Conservation (phyloP, 2,113 vertebrate genomes). For the Suricata suricatta region DNA sequence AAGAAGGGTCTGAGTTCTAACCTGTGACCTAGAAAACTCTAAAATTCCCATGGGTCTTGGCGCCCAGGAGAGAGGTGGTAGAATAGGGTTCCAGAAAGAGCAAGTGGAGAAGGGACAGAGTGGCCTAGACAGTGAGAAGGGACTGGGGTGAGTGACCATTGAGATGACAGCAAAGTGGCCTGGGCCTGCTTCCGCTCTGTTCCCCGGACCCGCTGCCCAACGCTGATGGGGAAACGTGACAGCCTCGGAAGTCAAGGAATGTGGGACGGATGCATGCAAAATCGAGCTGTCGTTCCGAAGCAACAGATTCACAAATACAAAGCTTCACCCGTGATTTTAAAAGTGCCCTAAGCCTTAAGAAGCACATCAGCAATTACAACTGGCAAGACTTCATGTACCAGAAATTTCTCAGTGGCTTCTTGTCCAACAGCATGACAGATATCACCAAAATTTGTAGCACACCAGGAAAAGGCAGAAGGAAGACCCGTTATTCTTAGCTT, state of each 20-base stretch:
- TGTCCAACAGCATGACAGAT: slow-evolving; percentile 94
- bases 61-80: neutral
- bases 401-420: slow-evolving; percentile 93
- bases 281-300: neutral
- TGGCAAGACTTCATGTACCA: slow-evolving; percentile 85
- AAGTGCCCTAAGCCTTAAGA: neutral
- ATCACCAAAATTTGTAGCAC: slow-evolving; percentile 93
- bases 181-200: accelerated
- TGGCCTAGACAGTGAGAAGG: neutral
- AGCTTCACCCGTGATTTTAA: neutral
- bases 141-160: neutral
- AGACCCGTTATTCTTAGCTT: slow-evolving; percentile 22
- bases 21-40: neutral
- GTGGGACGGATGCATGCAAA: neutral
- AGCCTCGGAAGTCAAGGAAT: neutral
- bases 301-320: neutral
- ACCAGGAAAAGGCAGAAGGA: slow-evolving; percentile 85
- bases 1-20: neutral
- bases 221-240: neutral
- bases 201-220: too few relatives aligned
- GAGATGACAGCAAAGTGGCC: neutral
- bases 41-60: neutral
- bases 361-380: neutral
- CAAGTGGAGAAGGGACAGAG: neutral
- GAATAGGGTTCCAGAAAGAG: neutral